Base-by-base conservation (phyloP, 2,888 invertebrate species). In the Clivina fossor region DNA sequence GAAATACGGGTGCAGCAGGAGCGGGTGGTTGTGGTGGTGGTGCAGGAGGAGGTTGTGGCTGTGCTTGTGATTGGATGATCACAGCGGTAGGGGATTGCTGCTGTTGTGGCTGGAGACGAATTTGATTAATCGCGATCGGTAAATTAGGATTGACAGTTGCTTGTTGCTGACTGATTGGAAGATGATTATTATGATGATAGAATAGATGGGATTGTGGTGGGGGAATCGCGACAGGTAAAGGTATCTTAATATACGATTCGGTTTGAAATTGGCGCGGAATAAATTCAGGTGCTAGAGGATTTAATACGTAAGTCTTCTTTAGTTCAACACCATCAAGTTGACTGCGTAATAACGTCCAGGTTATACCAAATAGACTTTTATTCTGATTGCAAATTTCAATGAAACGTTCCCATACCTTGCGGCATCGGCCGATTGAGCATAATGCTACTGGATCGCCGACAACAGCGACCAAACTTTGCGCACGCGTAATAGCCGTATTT, bases 371-470 rank as follows among this genome's bases (percentile, higher is more conserved):
- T 20, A 88, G 75, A 61, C 86, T 86, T 59, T 81, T 79, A 66
- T 85, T 84, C 66, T 83, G 80, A 65, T 84, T 80, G 66, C 87
- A 87, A 47, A 83, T 82, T 65, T 84, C 83, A 59, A 91, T 78
- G 68, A 86, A 88, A 48, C 85, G 78, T 67, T 88, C 88, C 91
- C 91, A 91, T 0, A 89, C 81, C 73, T 86, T 85, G 60, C 87
- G 81, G 71, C 90, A 90, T 58, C 86, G 80, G 4, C 91, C 91
- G 43, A 90, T 80, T 0, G 90, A 86, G 65, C 90, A 87, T 7
- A 92, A 74, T 0, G 89, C 88, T 1, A 90, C 83, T 0, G 91
- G 90, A 74, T 92, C 91, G 0, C 91, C 91, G 1, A 92, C 86
- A 9, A 91, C 89, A 2, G 88, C 88, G 0, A 92, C 89, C 41